phyloP scores from a whole-genome alignment of 2,797 vertebrate species.

The Syndactyla subalaris region DNA sequence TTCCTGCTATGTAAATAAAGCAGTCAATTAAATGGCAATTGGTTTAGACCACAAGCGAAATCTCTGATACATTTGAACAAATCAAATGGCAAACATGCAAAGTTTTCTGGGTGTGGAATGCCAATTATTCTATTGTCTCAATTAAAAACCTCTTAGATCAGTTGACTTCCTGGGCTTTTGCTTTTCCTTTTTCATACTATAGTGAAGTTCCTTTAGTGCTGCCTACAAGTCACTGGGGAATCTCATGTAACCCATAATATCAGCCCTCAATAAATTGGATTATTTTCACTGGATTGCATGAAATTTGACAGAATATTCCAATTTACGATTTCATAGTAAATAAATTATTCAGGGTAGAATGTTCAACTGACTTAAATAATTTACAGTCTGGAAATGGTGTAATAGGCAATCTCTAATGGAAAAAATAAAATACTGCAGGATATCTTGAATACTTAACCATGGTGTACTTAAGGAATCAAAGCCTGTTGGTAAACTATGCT shows the following conservation, averaged over 20 bases:
- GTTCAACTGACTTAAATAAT: slow-evolving; percentile 57
- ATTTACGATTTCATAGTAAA: slow-evolving; percentile 54
- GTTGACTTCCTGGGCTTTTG: neutral
- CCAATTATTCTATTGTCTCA: neutral
- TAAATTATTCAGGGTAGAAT: slow-evolving; percentile 58
- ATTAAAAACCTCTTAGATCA: neutral
- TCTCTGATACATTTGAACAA: neutral
- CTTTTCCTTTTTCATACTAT: neutral
- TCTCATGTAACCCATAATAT: neutral
- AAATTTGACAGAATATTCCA: slow-evolving; percentile 52
- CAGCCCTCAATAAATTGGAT: neutral
- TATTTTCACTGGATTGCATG: neutral
- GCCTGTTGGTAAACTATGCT: neutral
- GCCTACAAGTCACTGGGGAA: neutral
- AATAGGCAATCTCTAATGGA: slow-evolving; percentile 25
- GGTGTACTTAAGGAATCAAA: slow-evolving; percentile 51
- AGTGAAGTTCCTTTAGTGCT: neutral
- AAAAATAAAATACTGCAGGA: slow-evolving; percentile 34
- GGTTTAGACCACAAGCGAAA: neutral
- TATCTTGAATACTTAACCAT: slow-evolving; percentile 38
- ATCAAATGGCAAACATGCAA: neutral
- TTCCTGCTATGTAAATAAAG: neutral
- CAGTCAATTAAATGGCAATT: neutral
- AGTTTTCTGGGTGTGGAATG: neutral
- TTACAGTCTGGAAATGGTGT: slow-evolving; percentile 49